Evolutionary conservation across 2,888 invertebrate species (phyloP), one percentile per base, ranked within the genome.

Genomic region (Heteromurus nitidus): DNA sequence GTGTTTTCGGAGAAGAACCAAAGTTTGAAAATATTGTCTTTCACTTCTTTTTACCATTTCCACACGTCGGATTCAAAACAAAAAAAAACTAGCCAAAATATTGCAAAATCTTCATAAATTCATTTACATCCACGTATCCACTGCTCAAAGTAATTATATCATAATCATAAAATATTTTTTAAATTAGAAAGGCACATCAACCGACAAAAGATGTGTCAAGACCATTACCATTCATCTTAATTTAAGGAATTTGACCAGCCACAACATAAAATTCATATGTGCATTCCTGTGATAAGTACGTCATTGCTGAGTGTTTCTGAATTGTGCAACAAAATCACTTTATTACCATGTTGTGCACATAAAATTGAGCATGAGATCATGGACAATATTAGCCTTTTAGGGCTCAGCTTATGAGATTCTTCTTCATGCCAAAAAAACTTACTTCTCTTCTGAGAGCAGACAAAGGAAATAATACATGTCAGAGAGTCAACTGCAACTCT

Each of bases 281-380:
- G 36, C 13, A 13, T 36, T 36, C 7, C 13, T 36, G 36, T 36
- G 5, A 5, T 36, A 13, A 5, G 36, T 36, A 13, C 13, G 36
- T n/a, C n/a, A n/a, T n/a, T n/a, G n/a, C n/a, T 36, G 36, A 9
- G 36, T 36, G 36, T 36, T 13, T 36, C 7, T 36, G 36, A 36
- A 36, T 9, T 50, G n/a, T n/a, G 50, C n/a, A n/a, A n/a, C n/a
- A n/a, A n/a, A n/a, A n/a, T n/a, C n/a, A n/a, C n/a, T n/a, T n/a
- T n/a, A n/a, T n/a, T n/a, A n/a, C n/a, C n/a, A n/a, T n/a, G n/a
- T n/a, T 5, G 11, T 2, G 26, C 30, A 31, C 9, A 30, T 20
- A 30, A 31, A 62, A 16, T 1, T n/a, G 67, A 16, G 68, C 50
- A 50, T 68, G 68, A 68, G 47, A 68, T 68, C 68, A 68, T 50